Evolutionary conservation across 2,113 vertebrate genomes (phyloP).

Genomic region (Pterocles gutturalis): DNA sequence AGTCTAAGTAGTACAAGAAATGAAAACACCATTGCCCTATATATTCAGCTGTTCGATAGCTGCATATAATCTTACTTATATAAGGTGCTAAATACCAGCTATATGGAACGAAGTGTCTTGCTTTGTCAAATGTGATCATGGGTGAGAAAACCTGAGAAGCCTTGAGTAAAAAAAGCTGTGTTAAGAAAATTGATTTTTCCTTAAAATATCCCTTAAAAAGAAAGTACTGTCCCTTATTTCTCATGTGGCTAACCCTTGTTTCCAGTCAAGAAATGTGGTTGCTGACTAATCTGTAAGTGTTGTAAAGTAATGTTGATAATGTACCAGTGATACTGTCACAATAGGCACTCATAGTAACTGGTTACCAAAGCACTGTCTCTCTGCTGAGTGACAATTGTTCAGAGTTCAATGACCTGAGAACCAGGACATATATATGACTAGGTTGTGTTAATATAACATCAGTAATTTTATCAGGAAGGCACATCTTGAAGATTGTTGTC

Average conservation of each 20-base stretch:
- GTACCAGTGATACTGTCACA: neutral
- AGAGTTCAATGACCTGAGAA: neutral
- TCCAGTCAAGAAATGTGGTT: neutral
- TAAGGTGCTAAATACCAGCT: neutral
- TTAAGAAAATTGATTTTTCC: neutral
- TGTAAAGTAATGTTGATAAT: neutral
- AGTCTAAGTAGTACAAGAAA: neutral
- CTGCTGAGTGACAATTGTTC: neutral
- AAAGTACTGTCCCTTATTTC: neutral
- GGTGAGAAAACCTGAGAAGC: neutral
- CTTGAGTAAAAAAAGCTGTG: neutral
- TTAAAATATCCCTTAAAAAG: neutral
- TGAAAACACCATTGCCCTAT: neutral
- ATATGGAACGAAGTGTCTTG: neutral
- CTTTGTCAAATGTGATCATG: neutral
- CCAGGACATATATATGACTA: neutral
- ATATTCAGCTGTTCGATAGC: neutral
- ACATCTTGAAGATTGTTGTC: neutral
- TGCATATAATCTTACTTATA: neutral
- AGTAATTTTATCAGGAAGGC: neutral
- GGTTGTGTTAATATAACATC: neutral
- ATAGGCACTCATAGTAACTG: neutral
- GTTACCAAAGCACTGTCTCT: neutral
- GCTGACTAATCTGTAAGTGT: neutral
- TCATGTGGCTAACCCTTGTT: neutral